Evolutionary conservation across 2,888 invertebrate species (phyloP), one percentile per base, ranked within the genome.

Genomic region (Chloroclystis v-ata): DNA sequence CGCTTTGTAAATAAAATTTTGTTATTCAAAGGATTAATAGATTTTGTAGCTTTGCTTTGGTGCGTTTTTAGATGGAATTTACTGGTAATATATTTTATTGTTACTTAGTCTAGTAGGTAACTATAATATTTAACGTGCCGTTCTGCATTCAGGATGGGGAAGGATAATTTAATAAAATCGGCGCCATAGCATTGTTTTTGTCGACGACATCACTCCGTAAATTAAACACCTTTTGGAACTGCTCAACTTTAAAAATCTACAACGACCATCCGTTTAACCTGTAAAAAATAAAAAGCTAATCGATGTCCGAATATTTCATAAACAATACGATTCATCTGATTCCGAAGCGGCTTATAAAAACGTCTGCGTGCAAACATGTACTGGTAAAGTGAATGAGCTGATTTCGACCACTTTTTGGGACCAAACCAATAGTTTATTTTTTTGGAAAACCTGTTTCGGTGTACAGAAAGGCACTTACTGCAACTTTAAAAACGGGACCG

Each of bases 401-500:
- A 52, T 46, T 38, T 58, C 53, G 61, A 63, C 59, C 65, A 65
- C 55, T 72, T 76, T 77, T 73, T 68, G 59, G 62, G 47, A 44
- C 33, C 29, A 11, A 30, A 49, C 43, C 45, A 32, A 43, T 38
- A 28, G 7, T 14, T 28, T 28, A 16, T 10, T 1, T 35, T 9
- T 20, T 29, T 32, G 40, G 14, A 51, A 52, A 72, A 75, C 75
- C 69, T 57, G 75, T 76, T 76, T 72, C 68, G 70, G 72, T 62
- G 59, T 64, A 30, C 56, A 57, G 60, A 63, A 68, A 68, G 68
- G 60, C 59, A 60, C 20, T 5, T 20, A 58, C 74, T 74, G 61
- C 55, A 61, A 66, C 64, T 75, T 75, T 67, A 71, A 71, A 68
- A 65, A 72, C 71, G 67, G 65, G 69, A 70, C 71, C 65, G 59